Evolutionary conservation across 1,140 invertebrate species (phyloP), one percentile per base, ranked within the genome.

Genomic region (Catajapyx aquilonaris): DNA sequence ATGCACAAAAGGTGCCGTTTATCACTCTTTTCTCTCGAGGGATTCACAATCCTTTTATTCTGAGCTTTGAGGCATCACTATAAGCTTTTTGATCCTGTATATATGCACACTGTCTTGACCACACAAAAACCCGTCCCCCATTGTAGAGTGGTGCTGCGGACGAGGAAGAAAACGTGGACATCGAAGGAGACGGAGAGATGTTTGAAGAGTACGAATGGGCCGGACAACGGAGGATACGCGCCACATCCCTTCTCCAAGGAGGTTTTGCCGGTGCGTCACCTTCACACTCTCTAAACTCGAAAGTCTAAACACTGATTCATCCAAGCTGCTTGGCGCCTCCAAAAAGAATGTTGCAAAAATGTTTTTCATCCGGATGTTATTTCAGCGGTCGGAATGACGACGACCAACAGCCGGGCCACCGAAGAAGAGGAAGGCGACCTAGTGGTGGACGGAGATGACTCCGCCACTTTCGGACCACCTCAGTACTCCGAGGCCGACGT

Each of bases 201-300:
- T 80, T 68, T 49, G 79, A 83, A 47, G 79, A 81, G 45, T 84
- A 83, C 48, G 76, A 79, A 47, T 83, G 79, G 79, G 75, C 76
- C 7, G 76, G 76, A 2, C 76, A 81, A 48, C 71, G 70, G 40
- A 59, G 78, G 48, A 68, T 81, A 23, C 59, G 76, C 22, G 73
- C 70, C 1, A 71, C 72, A 0, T 66, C 68, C 5, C 56, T 81
- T 46, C 57, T 81, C 17, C 63, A 72, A 44, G 77, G 76, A 7
- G 75, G 76, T 30, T 74, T 76, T 46, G 64, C 62, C 40, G 68
- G 70, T 71, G 42, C 50, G 52, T 40, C 19, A 35, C 3, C 21
- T 39, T 39, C 25, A 39, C n/a, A 9, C 33, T 4, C 46, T 46
- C 31, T 41, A 46, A 19, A 43, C 38, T 35, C 31, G 46, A 48